Percentiles rank a stretch among this genome's conserved stretches.
These are phyloP conservation scores for Anoplius nigerrimus DNA, from an alignment of 2,888 invertebrate species.

Conservation along the genomic window DNA sequence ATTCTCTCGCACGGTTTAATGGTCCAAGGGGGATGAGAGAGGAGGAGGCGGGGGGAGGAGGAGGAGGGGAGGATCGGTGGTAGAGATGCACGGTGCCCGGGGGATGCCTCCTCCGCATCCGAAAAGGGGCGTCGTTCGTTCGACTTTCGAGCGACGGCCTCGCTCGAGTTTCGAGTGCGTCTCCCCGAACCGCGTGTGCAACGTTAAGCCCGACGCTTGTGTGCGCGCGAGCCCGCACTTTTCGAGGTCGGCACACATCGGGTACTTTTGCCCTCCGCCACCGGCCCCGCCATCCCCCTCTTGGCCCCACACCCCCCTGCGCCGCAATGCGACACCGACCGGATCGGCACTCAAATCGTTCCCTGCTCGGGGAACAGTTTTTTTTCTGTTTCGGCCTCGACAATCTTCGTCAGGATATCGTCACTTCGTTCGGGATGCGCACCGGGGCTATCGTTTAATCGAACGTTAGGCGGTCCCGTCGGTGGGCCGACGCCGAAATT, in stretches of 20 bases:
- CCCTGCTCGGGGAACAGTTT: neutral
- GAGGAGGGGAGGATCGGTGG: slow-evolving; percentile 18
- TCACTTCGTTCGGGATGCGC: no score
- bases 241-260: slow-evolving; percentile 56
- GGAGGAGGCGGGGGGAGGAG: slow-evolving; percentile 10
- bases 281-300: neutral
- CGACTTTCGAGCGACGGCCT: slow-evolving; percentile 55
- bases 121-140: slow-evolving; percentile 49
- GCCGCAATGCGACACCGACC: slow-evolving; percentile 72
- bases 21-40: slow-evolving; percentile 14
- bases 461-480: no score
- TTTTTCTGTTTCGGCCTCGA: no score
- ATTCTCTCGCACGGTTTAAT: slow-evolving; percentile 24
- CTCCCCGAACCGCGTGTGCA: slow-evolving; percentile 8
- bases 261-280: slow-evolving; percentile 9
- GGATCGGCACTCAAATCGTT: slow-evolving; percentile 5
- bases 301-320: slow-evolving; percentile 37
- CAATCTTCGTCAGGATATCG: no score
- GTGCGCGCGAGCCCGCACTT: slow-evolving; percentile 51
- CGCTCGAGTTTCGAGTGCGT: slow-evolving; percentile 58
- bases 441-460: no score
- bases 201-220: no score
- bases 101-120: slow-evolving; percentile 20
- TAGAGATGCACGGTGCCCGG: neutral
- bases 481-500: no score